A percentile compares a stretch with the other conserved stretches of the same genome.
Evolutionary conservation across 2,113 vertebrate species (phyloP).

Genomic region (Xiphorhynchus elegans): DNA sequence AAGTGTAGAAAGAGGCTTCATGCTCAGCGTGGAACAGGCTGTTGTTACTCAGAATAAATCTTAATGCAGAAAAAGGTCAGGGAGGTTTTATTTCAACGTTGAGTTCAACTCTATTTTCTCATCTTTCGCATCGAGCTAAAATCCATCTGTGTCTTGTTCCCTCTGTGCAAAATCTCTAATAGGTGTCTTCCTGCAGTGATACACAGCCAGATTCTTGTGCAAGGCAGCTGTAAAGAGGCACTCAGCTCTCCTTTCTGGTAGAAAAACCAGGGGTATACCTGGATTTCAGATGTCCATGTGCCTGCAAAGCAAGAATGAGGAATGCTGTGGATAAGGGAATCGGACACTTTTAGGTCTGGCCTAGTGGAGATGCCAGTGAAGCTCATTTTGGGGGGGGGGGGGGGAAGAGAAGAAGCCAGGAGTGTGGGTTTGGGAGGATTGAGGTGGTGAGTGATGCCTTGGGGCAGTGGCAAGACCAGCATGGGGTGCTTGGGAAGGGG

Average conservation of each 20-base stretch:
- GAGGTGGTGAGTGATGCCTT: not conserved
- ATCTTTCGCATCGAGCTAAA: not conserved
- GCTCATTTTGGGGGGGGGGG: not conserved
- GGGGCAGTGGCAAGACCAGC: not conserved
- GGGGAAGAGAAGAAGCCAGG: not conserved
- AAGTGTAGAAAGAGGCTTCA: not conserved
- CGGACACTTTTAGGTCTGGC: not conserved
- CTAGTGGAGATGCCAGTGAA: not conserved
- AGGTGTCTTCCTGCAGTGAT: rapidly evolving
- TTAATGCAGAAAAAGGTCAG: not conserved
- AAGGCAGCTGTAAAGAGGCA: not conserved
- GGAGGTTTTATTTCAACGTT: not conserved
- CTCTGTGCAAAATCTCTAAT: not conserved
- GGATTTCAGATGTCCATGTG: not conserved
- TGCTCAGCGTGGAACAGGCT: not conserved
- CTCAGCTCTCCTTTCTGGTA: not conserved
- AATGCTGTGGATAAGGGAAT: not conserved
- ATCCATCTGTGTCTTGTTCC: not conserved
- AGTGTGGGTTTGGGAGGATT: not conserved
- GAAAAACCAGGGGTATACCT: not conserved
- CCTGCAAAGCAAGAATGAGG: not conserved
- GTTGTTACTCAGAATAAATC: not conserved
- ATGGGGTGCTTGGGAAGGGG: not conserved
- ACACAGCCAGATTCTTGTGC: not conserved
- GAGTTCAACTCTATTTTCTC: not conserved